Conservation (phyloP, 1,140 invertebrate genomes). For the Aphaenogaster rudis region DNA sequence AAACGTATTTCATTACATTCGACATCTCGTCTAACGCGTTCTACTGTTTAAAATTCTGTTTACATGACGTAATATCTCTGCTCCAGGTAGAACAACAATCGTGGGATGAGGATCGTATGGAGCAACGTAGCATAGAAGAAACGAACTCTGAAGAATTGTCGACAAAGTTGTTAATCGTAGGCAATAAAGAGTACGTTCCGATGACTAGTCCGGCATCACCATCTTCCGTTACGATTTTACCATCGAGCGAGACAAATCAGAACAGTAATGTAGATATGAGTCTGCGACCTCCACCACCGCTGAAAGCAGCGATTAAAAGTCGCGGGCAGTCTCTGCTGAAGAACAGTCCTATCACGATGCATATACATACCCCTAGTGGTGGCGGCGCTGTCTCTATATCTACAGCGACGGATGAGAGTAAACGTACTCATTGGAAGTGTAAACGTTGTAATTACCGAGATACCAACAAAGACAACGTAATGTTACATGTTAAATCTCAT, state of each 20-base stretch:
- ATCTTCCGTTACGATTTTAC: constrained; percentile 47
- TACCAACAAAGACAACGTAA: constrained; percentile 89
- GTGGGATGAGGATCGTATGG: constrained; percentile 78
- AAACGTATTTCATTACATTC: constrained; percentile 23
- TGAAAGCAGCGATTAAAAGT: constrained; percentile 76
- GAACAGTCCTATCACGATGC: constrained; percentile 73
- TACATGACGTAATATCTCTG: not conserved
- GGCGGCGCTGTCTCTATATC: constrained; percentile 48
- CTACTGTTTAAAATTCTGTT: not conserved
- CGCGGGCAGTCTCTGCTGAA: constrained; percentile 83
- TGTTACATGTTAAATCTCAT: constrained; percentile 90
- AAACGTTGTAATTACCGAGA: constrained; percentile 94
- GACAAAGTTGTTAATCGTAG: constrained; percentile 78
- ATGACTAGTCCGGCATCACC: constrained; percentile 63
- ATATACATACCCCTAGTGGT: constrained; percentile 33
- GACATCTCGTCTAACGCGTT: not conserved
- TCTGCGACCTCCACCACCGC: constrained; percentile 79
- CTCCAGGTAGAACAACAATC: constrained; percentile 78
- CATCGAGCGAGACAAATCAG: constrained; percentile 51
- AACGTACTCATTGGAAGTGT: constrained; percentile 92
- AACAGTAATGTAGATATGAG: constrained; percentile 60
- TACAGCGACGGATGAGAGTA: constrained; percentile 80
- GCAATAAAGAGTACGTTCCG: constrained; percentile 71
- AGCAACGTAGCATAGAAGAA: constrained; percentile 74
- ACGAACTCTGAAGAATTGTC: constrained; percentile 72